Base-by-base conservation (phyloP, 2,888 invertebrate genomes). In the Ormyrus pomaceus region DNA sequence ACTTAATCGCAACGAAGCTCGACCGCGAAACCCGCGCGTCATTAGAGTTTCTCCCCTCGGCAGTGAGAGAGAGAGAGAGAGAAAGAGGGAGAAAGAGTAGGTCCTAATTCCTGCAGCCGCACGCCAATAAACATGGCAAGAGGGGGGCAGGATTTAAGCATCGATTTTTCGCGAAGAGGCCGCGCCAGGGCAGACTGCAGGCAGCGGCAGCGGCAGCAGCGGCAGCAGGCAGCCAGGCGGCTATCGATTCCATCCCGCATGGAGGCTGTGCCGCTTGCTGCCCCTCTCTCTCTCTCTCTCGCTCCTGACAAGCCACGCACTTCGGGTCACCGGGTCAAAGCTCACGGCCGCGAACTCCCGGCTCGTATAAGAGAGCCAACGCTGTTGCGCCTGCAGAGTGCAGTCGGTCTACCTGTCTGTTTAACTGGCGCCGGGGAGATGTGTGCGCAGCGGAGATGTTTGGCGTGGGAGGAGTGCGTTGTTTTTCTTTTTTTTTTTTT, bases 251-350 rank as follows among this genome's bases (percentile, higher is more conserved):
- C 86, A 85, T 85, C 85, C 87, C 86, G 87, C 87, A 84, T 85
- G 83, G 84, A 66, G 80, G 82, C 62, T 19, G 45, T 55, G 59
- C 77, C 34, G 53, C 62, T 50, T 5, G 58, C 69, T 71, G n/a
- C 72, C 77, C 69, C 68, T 75, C 76, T 19, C 19, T 19, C 19
- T 19, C 19, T 19, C 76, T 68, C 59, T 79, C 64, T 13, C 72
- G 76, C 61, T 11, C 65, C 62, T 64, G 73, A 11, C 51, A 45
- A 64, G 64, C 78, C 86, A 84, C 86, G 86, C 86, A 86, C 87
- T 86, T 83, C 88, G 84, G 89, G 89, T 89, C 88, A 89, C 88
- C 88, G 87, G 89, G 89, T 89, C 89, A 89, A 89, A 89, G 89
- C 89, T 89, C 88, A 89, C 88, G 88, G 89, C 87, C 88, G 88